phyloP scores from a whole-genome alignment of 2,888 invertebrate species.

The Camptogramma bilineatum region DNA sequence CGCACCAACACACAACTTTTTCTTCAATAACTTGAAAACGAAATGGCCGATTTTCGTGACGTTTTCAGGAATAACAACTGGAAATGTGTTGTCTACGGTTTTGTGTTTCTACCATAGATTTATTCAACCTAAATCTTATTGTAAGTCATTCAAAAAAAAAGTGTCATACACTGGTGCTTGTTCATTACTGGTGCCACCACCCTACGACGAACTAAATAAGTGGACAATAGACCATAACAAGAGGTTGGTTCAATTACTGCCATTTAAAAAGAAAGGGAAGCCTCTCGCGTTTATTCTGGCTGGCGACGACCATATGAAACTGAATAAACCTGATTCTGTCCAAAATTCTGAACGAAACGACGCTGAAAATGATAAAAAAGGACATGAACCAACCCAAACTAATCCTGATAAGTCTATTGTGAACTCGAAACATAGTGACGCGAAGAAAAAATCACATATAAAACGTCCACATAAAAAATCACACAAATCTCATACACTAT shows the following conservation, averaged over 20 bases:
- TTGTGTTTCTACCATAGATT: too few species aligned
- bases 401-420: not conserved
- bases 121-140: too few species aligned
- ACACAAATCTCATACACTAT: not conserved
- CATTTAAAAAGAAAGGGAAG: constrained; percentile 16
- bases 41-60: too few species aligned
- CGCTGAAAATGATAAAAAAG: not conserved
- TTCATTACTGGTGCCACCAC: too few species aligned
- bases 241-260: constrained; percentile 16
- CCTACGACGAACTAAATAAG: constrained; percentile 15
- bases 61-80: too few species aligned
- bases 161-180: too few species aligned
- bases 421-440: too few species aligned
- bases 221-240: constrained; percentile 17
- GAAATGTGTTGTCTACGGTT: too few species aligned
- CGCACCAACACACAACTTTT: too few species aligned
- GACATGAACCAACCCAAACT: not conserved
- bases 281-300: constrained; percentile 23
- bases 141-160: too few species aligned
- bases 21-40: too few species aligned
- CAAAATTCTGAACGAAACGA: not conserved
- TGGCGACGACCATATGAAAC: constrained; percentile 2
- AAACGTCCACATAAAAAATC: not conserved
- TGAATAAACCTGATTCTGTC: not conserved
- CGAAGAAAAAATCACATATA: not conserved